Conservation (phyloP, 2,113 vertebrate genomes). For the Xerus inauris region DNA sequence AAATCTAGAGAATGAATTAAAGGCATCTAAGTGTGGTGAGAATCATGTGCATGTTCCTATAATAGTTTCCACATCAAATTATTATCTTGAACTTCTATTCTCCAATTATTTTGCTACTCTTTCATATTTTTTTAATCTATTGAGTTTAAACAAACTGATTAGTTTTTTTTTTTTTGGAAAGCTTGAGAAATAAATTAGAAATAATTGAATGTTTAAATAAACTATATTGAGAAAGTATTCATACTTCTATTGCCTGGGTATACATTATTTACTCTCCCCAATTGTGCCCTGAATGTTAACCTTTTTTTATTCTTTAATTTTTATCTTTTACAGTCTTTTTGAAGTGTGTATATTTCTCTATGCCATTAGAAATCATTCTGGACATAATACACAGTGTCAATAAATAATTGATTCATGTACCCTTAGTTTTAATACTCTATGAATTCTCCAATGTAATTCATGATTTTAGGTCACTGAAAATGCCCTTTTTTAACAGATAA, state of each 20-base stretch:
- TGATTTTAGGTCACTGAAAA: background rate
- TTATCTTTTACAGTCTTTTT: background rate
- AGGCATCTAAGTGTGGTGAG: background rate
- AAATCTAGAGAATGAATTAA: background rate
- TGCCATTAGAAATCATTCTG: background rate
- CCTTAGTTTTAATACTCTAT: background rate
- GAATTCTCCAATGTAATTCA: constrained; percentile 7
- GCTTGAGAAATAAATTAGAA: background rate
- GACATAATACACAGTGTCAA: background rate
- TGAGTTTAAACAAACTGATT: background rate
- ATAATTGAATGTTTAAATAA: background rate
- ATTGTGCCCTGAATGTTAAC: background rate
- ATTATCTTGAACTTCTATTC: background rate
- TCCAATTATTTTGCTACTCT: background rate
- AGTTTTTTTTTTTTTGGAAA: background rate
- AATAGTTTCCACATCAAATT: background rate
- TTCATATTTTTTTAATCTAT: background rate
- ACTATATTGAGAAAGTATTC: background rate
- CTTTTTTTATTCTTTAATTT: background rate
- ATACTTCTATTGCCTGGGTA: background rate
- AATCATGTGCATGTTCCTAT: background rate
- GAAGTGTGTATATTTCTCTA: background rate
- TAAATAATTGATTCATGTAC: background rate
- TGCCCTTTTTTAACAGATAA: background rate
- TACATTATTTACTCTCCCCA: background rate